Evolutionary conservation across 2,888 invertebrate genomes (phyloP), one percentile per base, ranked within the genome.

Genomic region (Psococerastis gibbosa): DNA sequence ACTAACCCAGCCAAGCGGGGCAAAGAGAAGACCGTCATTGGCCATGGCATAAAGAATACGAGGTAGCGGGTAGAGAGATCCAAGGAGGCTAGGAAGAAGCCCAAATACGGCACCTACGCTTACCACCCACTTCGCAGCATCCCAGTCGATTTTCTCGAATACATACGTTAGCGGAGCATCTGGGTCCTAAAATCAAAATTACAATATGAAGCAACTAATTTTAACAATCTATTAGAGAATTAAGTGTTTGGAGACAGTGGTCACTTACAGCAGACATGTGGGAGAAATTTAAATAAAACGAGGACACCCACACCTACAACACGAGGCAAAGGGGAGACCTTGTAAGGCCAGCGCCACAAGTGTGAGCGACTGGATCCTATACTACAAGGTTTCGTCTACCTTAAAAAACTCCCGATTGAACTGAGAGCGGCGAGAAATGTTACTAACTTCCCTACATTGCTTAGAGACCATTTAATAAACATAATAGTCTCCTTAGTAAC

Each of bases 1-100:
- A 55, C 74, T 81, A 3, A 91, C 71, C 48, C 75, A 73, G 5
- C 82, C 82, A 32, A 85, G 66, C 53, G 78, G 81, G 32, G 76
- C 70, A 55, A 91, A 91, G 11, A 91, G 65, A 9, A 91, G 64
- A 1, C 89, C 89, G 55, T 91, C 91, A 20, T 75, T 70, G 0
- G 89, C 87, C 89, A 91, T 91, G 1, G 89, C 81, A 54, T 89
- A 91, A 62, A 88, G 73, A 54, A 83, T 82, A 16, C 85, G 69
- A 0, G 89, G 88, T 6, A 91, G 62, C 1, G 88, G 80, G 60
- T 83, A 89, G 13, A 89, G 65, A 0, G 85, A 83, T 1, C 89
- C 89, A 43, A 89, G 70, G 2, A 88, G 63, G 1, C 67, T 66
- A 0, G 70, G 67, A 20, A 65, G 63, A 35, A 72, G 61, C 13